Percentiles rank a stretch among this genome's conserved stretches.
phyloP scores from a whole-genome alignment of 1,140 invertebrate genomes.

The Lucilia cuprina region DNA sequence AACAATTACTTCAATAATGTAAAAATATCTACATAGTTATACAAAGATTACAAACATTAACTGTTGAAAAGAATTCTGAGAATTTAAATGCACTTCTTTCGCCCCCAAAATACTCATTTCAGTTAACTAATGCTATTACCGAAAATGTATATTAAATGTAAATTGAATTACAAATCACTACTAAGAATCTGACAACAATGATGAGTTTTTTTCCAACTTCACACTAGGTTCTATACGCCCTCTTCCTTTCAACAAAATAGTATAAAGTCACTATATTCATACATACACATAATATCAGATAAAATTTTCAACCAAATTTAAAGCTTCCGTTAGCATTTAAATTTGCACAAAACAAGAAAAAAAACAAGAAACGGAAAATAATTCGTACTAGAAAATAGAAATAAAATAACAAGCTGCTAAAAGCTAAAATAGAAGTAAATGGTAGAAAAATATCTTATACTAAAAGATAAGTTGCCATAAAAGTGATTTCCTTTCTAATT shows the following conservation, averaged over 20 bases:
- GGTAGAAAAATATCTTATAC: slow-evolving; percentile 23
- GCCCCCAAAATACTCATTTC: background rate
- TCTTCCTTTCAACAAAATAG: background rate
- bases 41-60: no score
- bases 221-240: background rate
- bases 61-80: no score
- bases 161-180: slow-evolving; percentile 15
- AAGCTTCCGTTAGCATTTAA: slow-evolving; percentile 14
- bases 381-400: background rate
- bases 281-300: background rate
- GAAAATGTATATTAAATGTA: slow-evolving; percentile 14
- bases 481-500: slow-evolving; percentile 31
- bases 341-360: background rate
- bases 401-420: background rate
- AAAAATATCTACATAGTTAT: no score
- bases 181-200: slow-evolving; percentile 7
- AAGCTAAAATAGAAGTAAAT: slow-evolving; percentile 19
- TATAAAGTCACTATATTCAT: background rate
- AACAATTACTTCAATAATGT: no score
- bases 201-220: background rate
- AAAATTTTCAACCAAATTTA: background rate
- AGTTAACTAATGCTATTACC: background rate
- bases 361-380: background rate
- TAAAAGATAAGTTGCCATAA: slow-evolving; percentile 34
- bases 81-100: no score